Evolutionary conservation across 2,888 invertebrate genomes (phyloP), one percentile per base, ranked within the genome.

Genomic region (Aethes cnicana): DNA sequence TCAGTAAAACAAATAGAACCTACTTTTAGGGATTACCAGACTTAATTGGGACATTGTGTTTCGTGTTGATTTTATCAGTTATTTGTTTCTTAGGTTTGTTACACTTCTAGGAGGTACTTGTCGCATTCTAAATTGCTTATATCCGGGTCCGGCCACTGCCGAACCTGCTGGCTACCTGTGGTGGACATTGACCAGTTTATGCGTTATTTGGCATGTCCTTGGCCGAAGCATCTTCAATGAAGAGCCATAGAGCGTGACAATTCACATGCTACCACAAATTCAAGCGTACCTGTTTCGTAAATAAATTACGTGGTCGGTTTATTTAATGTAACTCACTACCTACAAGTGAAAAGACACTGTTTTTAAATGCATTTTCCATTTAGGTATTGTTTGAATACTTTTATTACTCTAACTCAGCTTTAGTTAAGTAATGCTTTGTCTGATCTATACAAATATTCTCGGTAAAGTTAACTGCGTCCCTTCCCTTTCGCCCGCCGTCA

Each of bases 371-470:
- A 14, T 5, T 42, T 17, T 12, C 7, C 12, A 4, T 21, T 14
- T 21, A 41, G 32, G 17, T 32, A 18, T 30, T 23, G 57, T 63
- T 56, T 44, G 58, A 43, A 64, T 60, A 59, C 58, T 50, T 49
- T 59, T 62, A 62, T 52, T 46, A 52, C 39, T 44, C 37, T 32
- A 58, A 55, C 55, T 53, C 42, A n/a, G n/a, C n/a, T n/a, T n/a
- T n/a, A n/a, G n/a, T n/a, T n/a, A n/a, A n/a, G 43, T 55, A 56
- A 57, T 58, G 64, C 69, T 69, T 69, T 74, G 77, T 75, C 72
- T 73, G 73, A 77, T 84, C 78, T 79, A 76, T 82, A 76, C 74
- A 82, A 82, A 37, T 68, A 68, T 77, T 78, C 77, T 71, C 72
- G 74, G 74, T 73, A 77, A 77, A 74, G 73, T 74, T 74, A 69